phyloP scores from a whole-genome alignment of 2,797 vertebrate species.

The Huso huso region DNA sequence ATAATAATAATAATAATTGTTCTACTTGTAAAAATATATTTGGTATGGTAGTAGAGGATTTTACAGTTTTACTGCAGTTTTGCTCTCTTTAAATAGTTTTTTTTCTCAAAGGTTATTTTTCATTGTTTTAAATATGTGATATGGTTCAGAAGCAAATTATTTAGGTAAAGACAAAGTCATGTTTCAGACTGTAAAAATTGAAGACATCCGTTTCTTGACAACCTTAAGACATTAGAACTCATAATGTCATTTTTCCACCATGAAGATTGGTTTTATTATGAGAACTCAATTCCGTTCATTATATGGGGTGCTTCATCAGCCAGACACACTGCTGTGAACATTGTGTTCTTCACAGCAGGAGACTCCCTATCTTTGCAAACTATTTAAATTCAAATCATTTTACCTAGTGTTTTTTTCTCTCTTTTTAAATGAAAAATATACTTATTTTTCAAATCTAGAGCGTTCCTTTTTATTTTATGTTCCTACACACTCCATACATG shows the following conservation, averaged over 20 bases:
- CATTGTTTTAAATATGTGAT: too few relatives aligned
- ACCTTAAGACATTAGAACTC: conserved; percentile 56
- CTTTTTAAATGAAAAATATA: conserved; percentile 40
- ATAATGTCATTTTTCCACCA: conserved; percentile 52
- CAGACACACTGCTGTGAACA: conserved; percentile 49
- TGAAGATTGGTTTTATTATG: conserved; percentile 61
- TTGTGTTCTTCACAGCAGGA: conserved; percentile 64
- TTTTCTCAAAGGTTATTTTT: too few relatives aligned
- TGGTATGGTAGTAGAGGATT: too few relatives aligned
- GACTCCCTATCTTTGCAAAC: conserved; percentile 55
- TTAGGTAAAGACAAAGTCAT: conserved; percentile 28
- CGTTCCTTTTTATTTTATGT: too few relatives aligned
- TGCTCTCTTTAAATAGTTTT: too few relatives aligned
- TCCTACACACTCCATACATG: too few relatives aligned
- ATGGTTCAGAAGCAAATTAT: conserved; percentile 16
- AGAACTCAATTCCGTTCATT: conserved; percentile 54
- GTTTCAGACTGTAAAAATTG: conserved; percentile 32
- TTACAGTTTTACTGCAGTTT: too few relatives aligned
- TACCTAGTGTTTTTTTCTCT: conserved; percentile 60
- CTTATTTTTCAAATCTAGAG: too few relatives aligned
- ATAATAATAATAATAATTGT: too few relatives aligned
- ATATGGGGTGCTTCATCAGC: conserved; percentile 48
- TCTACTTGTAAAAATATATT: too few relatives aligned
- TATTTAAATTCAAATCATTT: conserved; percentile 75
- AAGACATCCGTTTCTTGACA: conserved; percentile 30